Base-by-base conservation (phyloP, 2,113 vertebrate genomes). In the Alouatta palliata region DNA sequence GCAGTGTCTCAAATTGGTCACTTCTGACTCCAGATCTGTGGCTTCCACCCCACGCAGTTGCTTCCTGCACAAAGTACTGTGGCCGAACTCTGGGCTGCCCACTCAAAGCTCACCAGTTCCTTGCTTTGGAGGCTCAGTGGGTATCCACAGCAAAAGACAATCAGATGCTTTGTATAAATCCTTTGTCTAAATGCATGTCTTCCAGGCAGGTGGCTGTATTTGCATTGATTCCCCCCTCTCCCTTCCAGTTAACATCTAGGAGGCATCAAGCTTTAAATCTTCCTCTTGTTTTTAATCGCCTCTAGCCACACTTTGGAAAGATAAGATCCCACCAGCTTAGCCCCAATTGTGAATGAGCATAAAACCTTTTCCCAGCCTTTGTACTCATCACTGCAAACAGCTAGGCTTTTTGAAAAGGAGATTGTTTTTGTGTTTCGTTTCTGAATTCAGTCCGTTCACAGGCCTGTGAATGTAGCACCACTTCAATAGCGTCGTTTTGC, bases 241-340 rank as follows among this genome's bases (percentile, higher is more conserved):
- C 32, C 45, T 92, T 87, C 82, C 89, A 88, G 43, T 91, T 85
- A 87, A 49, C 16, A 8, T 85, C 49, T 84, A 68, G 91, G 71
- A 86, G 27, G 49, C 82, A 77, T 45, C 56, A 56, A 71, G 77
- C 77, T 95, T 96, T 97, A 96, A 97, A 97, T 98, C 95, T 97
- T 94, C 81, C 90, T 83, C 70, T 84, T 83, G 56, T 87, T 96
- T 90, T 80, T 70, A 85, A 75, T 79, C 0, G 21, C 89, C 56
- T 92, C 81, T 71, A 86, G 64, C n/a, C 70, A 88, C 81, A 58
- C 27, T 95, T 90, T 84, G 3, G 11, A 90, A 54, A 76, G 83
- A 82, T 3, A 40, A 7, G 92, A 49, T 70, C 64, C 91, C n/a
- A 79, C 54, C 87, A 70, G 88, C 30, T 84, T 75, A 95, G n/a